These are phyloP conservation scores for Acleris cristana DNA, from an alignment of 2,888 invertebrate genomes.

Conservation along the genomic window DNA sequence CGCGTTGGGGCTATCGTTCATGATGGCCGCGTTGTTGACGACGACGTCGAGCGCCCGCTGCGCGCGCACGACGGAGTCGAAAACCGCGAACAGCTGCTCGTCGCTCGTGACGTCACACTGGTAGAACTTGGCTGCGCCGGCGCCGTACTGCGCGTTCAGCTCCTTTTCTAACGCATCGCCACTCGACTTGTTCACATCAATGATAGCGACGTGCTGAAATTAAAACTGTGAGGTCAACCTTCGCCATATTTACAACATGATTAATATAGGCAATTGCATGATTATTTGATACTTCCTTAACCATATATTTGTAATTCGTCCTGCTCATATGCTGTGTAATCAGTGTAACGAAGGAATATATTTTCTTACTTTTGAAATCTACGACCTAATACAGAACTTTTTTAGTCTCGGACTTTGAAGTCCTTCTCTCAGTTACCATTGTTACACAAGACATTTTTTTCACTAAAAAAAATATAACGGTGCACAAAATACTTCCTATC, in stretches of 20 bases:
- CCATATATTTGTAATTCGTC: too few species aligned
- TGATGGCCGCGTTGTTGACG: constrained; percentile 51
- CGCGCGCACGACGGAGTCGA: constrained; percentile 38
- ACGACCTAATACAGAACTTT: too few species aligned
- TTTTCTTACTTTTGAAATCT: too few species aligned
- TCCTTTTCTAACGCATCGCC: constrained; percentile 52
- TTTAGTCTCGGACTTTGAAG: too few species aligned
- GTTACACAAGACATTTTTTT: too few species aligned
- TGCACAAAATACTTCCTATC: too few species aligned
- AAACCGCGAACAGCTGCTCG: constrained; percentile 43
- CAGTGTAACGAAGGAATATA: too few species aligned
- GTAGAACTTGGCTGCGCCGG: constrained; percentile 51
- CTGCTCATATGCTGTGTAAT: too few species aligned
- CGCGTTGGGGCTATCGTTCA: constrained; percentile 45
- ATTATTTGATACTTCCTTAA: too few species aligned
- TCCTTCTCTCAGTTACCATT: too few species aligned
- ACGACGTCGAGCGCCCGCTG: constrained; percentile 48
- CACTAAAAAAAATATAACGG: too few species aligned
- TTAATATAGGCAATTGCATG: not conserved
- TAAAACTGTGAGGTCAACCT: not conserved
- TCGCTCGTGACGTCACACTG: constrained; percentile 57
- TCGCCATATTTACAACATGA: too few species aligned
- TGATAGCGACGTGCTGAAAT: constrained; percentile 52
- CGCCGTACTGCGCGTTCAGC: constrained; percentile 51
- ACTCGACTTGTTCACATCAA: constrained; percentile 50